A percentile compares a stretch with the other conserved stretches of the same genome.
Conservation (phyloP, 2,888 invertebrate species). For the Hipparchia semele region DNA sequence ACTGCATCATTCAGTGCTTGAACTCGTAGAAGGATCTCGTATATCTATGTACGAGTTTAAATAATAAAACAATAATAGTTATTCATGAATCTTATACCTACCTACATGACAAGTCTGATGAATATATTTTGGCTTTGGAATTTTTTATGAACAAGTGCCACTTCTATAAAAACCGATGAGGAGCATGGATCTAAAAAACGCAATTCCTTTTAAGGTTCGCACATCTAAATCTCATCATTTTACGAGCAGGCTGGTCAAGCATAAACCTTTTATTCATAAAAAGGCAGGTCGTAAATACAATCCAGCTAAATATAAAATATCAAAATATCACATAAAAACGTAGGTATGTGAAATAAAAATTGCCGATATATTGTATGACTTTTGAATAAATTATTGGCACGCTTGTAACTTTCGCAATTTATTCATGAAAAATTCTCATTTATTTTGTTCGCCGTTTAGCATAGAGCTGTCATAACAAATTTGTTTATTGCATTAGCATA, state of each 20-base stretch:
- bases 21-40: too few relatives aligned
- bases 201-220: neutral
- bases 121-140: too few relatives aligned
- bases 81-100: too few relatives aligned
- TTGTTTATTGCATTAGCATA: constrained; percentile 24
- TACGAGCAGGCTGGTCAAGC: neutral
- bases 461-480: constrained; percentile 19
- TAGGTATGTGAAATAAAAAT: constrained; percentile 27
- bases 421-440: constrained; percentile 37
- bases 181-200: neutral
- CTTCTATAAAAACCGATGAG: too few relatives aligned
- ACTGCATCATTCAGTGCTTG: too few relatives aligned
- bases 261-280: neutral
- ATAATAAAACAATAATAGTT: too few relatives aligned
- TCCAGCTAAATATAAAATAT: constrained; percentile 2
- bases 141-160: too few relatives aligned
- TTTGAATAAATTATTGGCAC: constrained; percentile 36
- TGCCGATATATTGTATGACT: constrained; percentile 28
- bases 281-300: constrained; percentile 11
- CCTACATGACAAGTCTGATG: too few relatives aligned
- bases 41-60: too few relatives aligned
- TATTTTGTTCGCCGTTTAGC: constrained; percentile 29
- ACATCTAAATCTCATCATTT: neutral
- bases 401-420: constrained; percentile 37
- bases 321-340: constrained; percentile 2